Evolutionary conservation across 2,797 vertebrate genomes (phyloP), one percentile per base, ranked within the genome.

Genomic region (Meda fulgida): DNA sequence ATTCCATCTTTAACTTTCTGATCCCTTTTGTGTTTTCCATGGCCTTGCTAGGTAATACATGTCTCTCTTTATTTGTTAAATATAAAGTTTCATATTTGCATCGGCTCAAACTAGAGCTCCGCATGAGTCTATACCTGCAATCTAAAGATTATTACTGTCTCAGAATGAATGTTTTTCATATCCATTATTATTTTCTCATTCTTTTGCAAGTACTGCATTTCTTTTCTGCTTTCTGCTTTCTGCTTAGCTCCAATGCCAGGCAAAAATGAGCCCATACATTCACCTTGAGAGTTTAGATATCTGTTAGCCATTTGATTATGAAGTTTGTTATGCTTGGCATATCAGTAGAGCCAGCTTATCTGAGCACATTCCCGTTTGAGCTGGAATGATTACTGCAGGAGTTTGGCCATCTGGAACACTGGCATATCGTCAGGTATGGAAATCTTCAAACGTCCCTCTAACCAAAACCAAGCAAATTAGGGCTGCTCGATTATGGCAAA

Each of bases 251-350:
- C 38, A 67, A 48, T 36, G 29, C 80, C 21, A 11, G 16, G 66
- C 72, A 14, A 58, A 78, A 46, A 36, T 21, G n/a, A 71, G 77
- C 46, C 43, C 16, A 67, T 70, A 63, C 19, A 26, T 63, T 26
- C 10, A 53, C 53, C 60, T 66, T 76, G 60, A 83, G 75, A 80
- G 58, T 71, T 76, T 4, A 65, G 31, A 73, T 46, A 31, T 29
- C 18, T 29, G 51, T 81, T 85, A 75, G 38, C 7, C 13, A 4
- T 11, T 84, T 81, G 46, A 60, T 84, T 80, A 58, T 80, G n/a
- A 23, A 66, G 66, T 78, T 83, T 83, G 79, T 85, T 87, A 46
- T 69, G 40, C 75, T 83, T 89, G 83, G 80, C 83, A 36, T 23
- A 53, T 76, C 58, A 14, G 40, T 38, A 86, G 38, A 40, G 34